Percentiles rank a stretch among this genome's conserved stretches.
These are phyloP conservation scores for Catajapyx aquilonaris DNA, from an alignment of 1,140 invertebrate genomes.

Conservation along the genomic window DNA sequence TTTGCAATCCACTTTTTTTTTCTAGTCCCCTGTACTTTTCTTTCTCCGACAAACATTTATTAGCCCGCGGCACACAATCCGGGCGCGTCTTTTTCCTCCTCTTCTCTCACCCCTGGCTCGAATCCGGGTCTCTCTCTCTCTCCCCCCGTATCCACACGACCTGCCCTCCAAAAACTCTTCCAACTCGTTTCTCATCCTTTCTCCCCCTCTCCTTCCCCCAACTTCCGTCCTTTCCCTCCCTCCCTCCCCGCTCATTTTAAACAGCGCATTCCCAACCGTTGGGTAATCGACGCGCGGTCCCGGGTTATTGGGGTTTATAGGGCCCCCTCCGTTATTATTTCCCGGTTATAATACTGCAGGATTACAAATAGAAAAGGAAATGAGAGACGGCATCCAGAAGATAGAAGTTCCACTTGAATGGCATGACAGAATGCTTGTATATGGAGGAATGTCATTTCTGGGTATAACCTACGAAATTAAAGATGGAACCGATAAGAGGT, in stretches of 20 bases:
- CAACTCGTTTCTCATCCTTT: neutral
- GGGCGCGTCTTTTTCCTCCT: too few relatives aligned
- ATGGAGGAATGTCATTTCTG: constrained; percentile 1
- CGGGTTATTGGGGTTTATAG: neutral
- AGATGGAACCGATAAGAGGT: neutral
- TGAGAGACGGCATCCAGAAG: neutral
- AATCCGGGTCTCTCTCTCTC: too few relatives aligned
- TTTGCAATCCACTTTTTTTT: too few relatives aligned
- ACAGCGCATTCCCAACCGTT: neutral
- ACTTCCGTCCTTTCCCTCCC: neutral
- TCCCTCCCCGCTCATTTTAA: neutral
- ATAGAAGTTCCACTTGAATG: constrained; percentile 1
- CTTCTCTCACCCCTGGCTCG: too few relatives aligned
- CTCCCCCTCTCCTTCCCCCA: neutral
- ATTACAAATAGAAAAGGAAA: constrained; percentile 1
- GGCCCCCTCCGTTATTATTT: neutral
- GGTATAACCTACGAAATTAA: neutral
- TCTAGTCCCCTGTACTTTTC: too few relatives aligned
- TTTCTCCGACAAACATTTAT: too few relatives aligned
- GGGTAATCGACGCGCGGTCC: neutral
- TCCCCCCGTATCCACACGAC: too few relatives aligned
- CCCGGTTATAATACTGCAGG: neutral
- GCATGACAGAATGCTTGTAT: constrained; percentile 1
- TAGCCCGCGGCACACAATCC: too few relatives aligned
- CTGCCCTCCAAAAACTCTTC: neutral